Evolutionary conservation across 2,888 invertebrate genomes (phyloP).

Genomic region (Mesorhabditis belari): DNA sequence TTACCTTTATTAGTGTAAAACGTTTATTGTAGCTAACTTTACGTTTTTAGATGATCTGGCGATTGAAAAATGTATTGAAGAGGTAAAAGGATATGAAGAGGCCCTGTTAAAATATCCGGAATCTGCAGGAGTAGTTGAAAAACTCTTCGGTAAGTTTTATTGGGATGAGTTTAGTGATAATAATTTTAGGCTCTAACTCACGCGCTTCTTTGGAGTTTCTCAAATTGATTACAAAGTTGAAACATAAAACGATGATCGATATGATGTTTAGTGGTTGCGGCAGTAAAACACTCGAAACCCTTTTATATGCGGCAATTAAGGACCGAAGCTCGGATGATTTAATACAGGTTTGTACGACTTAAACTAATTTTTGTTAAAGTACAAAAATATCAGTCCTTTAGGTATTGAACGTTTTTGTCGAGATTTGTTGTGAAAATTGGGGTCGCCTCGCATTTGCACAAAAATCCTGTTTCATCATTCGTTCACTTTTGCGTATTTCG

Average conservation of each 20-base stretch:
- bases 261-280: slow-evolving; percentile 24
- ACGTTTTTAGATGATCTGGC: slow-evolving; percentile 3
- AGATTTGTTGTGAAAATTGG: slow-evolving; percentile 24
- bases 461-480: slow-evolving; percentile 15
- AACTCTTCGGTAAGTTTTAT: slow-evolving; percentile 7
- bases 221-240: slow-evolving; percentile 14
- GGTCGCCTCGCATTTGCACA: slow-evolving; percentile 11
- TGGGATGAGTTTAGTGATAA: no score
- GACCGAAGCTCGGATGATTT: slow-evolving; percentile 14
- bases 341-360: slow-evolving; percentile 1
- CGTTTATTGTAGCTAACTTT: no score
- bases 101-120: slow-evolving; percentile 24
- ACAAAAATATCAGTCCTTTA: no score
- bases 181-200: not conserved
- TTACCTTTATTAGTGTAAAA: no score
- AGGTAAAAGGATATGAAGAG: slow-evolving; percentile 24
- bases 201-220: slow-evolving; percentile 20
- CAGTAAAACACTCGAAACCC: slow-evolving; percentile 25
- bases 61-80: slow-evolving; percentile 11
- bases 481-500: slow-evolving; percentile 16
- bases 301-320: slow-evolving; percentile 19
- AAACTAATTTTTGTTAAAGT: no score
- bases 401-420: not conserved
- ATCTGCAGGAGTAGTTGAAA: slow-evolving; percentile 16
- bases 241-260: slow-evolving; percentile 21